Percentiles rank a stretch among this genome's conserved stretches.
Conservation (phyloP, 2,797 vertebrate species). For the Erpetoichthys calabaricus region DNA sequence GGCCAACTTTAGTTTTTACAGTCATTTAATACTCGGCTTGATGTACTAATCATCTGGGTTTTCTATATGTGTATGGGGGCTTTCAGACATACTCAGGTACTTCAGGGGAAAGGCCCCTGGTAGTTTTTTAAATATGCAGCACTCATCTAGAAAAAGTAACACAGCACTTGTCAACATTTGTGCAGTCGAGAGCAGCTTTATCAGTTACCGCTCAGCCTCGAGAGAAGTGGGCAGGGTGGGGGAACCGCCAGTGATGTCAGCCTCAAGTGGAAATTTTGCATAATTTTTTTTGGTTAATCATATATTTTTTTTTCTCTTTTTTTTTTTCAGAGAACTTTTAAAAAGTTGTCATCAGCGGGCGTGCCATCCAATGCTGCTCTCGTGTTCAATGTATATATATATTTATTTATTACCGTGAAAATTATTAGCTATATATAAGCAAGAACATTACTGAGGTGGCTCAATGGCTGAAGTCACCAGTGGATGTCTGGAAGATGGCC, state of each 20-base stretch:
- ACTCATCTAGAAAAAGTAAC: background rate
- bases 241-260: background rate
- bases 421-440: no score
- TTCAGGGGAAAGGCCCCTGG: background rate
- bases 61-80: no score
- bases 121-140: background rate
- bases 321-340: background rate
- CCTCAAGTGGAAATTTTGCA: background rate
- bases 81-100: background rate
- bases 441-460: background rate
- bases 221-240: background rate
- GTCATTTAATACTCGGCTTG: no score
- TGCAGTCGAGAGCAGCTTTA: background rate
- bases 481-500: slow-evolving; percentile 16
- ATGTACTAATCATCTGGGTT: no score
- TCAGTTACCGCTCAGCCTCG: background rate
- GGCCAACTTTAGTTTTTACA: no score
- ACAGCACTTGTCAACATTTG: background rate
- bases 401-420: no score
- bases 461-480: slow-evolving; percentile 37
- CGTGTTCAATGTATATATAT: no score
- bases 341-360: no score
- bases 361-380: no score
- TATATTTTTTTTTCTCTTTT: background rate
- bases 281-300: background rate